These are phyloP conservation scores for Orientallactaga sibirica DNA, from an alignment of 2,797 vertebrate genomes.

Conservation along the genomic window DNA sequence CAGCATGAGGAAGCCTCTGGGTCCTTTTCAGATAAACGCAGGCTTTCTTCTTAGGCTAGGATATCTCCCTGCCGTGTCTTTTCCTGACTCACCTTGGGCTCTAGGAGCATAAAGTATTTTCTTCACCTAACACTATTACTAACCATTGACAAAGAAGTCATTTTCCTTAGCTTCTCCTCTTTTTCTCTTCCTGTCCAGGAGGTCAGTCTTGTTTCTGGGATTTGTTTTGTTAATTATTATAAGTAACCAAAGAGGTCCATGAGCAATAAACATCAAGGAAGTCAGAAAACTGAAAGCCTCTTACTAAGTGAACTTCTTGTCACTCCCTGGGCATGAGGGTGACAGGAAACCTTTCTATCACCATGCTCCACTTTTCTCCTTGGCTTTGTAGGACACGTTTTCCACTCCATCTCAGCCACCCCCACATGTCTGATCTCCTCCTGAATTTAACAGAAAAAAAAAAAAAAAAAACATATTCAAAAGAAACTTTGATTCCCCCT, in stretches of 20 bases:
- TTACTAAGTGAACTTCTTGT: background rate
- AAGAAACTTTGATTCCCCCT: background rate
- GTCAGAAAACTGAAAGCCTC: background rate
- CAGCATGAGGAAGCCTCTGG: background rate
- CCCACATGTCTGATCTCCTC: background rate
- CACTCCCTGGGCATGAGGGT: background rate
- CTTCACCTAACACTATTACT: background rate
- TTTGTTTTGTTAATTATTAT: background rate
- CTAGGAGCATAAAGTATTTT: background rate
- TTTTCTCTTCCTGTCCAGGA: background rate
- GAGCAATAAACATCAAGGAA: slow-evolving; percentile 32
- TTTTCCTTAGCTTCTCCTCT: background rate
- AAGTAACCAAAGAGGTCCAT: slow-evolving; percentile 18
- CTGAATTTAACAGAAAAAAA: slow-evolving; percentile 16
- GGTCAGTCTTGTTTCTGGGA: background rate
- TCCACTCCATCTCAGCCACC: background rate
- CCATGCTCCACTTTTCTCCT: background rate
- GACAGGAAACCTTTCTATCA: background rate
- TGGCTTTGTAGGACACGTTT: background rate
- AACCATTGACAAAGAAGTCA: background rate
- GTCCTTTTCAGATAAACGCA: background rate
- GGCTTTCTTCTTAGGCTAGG: background rate
- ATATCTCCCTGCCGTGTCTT: background rate
- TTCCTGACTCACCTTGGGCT: background rate
- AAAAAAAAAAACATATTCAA: background rate